Base-by-base conservation (phyloP, 2,113 vertebrate species). In the Miniopterus natalensis region DNA sequence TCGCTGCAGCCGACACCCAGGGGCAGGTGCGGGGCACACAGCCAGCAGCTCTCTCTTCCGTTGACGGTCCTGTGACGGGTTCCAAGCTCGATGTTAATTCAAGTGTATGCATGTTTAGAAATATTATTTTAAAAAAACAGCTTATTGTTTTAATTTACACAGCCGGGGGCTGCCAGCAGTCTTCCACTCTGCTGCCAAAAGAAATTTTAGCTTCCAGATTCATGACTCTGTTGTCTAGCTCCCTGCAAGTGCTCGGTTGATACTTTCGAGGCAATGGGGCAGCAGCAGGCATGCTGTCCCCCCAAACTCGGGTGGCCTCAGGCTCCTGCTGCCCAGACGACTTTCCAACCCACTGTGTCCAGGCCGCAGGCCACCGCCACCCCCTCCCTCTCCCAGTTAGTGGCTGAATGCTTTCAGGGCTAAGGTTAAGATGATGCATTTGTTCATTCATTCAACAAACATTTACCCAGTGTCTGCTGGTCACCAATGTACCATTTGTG, bases 71-170 rank as follows among this genome's bases (percentile, higher is more conserved):
- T 84, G 88, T 92, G 96, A 95, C 75, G 89, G 95, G 65, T 8
- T 95, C 93, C 8, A 0, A 90, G 88, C 95, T 0, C 2, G 94
- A 93, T 97, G 97, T 84, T 92, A 65, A 81, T 73, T 92, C 96
- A 92, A 95, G 96, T 95, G 96, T 95, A 92, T 84, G 96, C 96
- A 88, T 96, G 96, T 94, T 98, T 97, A 93, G 94, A 98, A 97
- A 97, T 61, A 92, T 94, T 95, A 92, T 36, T 96, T 96, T 51
- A 42, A 51, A 42, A 61, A 98, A 98, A 88, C 93, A 95, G 84
- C 94, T 97, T 90, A 92, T 97, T 98, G 98, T 98, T 98, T 98
- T 97, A 97, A 98, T 98, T 97, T 97, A 96, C 61, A 61, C 92
- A 29, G 88, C 96, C 36, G 94, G 55, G 94, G 51, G 92, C 87